Evolutionary conservation across 1,140 invertebrate genomes (phyloP).

Genomic region (Choristoneura fumiferana): DNA sequence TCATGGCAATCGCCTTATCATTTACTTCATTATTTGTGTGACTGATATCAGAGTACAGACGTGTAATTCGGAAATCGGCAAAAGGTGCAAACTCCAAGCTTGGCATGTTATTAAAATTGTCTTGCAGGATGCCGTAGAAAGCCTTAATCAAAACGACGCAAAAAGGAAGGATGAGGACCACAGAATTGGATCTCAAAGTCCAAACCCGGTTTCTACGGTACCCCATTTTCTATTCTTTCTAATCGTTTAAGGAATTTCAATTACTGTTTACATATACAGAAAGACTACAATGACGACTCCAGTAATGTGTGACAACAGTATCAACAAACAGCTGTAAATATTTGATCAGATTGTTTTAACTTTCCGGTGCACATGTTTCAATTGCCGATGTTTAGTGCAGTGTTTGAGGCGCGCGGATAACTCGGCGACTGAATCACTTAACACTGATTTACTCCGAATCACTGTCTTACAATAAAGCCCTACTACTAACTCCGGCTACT

Average conservation of each 20-base stretch:
- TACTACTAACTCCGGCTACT: too few species aligned
- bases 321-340: too few species aligned
- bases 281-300: not conserved
- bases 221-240: constrained; percentile 25
- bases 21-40: constrained; percentile 6
- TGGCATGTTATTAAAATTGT: constrained; percentile 61
- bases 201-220: constrained; percentile 65
- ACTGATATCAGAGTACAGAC: not conserved
- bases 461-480: too few species aligned
- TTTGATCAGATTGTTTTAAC: too few species aligned
- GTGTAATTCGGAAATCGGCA: constrained; percentile 10
- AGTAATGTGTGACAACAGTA: too few species aligned
- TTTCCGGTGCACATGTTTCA: too few species aligned
- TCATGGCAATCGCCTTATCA: not conserved
- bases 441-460: too few species aligned
- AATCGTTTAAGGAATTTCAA: constrained; percentile 11
- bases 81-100: constrained; percentile 38
- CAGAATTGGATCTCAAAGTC: constrained; percentile 39
- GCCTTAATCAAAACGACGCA: constrained; percentile 51
- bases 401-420: too few species aligned
- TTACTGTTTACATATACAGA: constrained; percentile 5
- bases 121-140: constrained; percentile 66
- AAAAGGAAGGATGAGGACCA: constrained; percentile 57
- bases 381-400: too few species aligned
- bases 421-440: too few species aligned